These are phyloP conservation scores for Drosophila pruinosa DNA, from an alignment of 1,140 invertebrate species.

Conservation along the genomic window DNA sequence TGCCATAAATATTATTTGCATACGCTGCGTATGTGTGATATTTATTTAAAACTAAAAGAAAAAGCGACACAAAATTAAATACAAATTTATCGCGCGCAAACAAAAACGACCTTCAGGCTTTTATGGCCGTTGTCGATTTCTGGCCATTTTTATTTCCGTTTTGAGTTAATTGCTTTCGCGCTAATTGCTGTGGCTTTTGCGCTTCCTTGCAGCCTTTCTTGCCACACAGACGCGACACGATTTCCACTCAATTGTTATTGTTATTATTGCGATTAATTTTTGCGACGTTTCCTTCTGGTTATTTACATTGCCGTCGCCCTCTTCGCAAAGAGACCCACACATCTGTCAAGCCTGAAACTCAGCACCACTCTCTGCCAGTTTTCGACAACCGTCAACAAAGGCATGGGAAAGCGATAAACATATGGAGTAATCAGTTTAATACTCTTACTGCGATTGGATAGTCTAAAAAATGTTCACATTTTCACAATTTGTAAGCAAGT, in stretches of 20 bases:
- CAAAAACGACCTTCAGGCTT: constrained; percentile 69
- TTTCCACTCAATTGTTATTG: constrained; percentile 10
- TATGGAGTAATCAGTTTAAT: background rate
- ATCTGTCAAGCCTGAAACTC: background rate
- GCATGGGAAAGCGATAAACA: background rate
- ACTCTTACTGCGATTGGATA: background rate
- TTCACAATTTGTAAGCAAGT: background rate
- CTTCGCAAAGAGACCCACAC: background rate
- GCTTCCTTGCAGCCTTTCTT: constrained; percentile 19
- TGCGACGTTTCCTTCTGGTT: constrained; percentile 1
- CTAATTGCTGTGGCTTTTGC: constrained; percentile 21
- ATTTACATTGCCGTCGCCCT: constrained; percentile 8
- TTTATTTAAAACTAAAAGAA: constrained; percentile 50
- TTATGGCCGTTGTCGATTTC: constrained; percentile 21
- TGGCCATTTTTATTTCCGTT: constrained; percentile 48
- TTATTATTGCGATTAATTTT: constrained; percentile 7
- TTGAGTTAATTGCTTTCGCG: constrained; percentile 46
- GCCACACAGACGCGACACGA: background rate
- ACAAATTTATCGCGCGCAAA: constrained; percentile 63
- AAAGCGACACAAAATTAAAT: constrained; percentile 20
- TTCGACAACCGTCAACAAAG: constrained; percentile 5
- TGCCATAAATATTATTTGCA: constrained; percentile 37
- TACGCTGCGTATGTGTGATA: constrained; percentile 54
- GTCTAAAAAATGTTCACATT: background rate
- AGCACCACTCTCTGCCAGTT: background rate